phyloP scores from a whole-genome alignment of 2,113 vertebrate genomes.

The Chloropsis hardwickii region DNA sequence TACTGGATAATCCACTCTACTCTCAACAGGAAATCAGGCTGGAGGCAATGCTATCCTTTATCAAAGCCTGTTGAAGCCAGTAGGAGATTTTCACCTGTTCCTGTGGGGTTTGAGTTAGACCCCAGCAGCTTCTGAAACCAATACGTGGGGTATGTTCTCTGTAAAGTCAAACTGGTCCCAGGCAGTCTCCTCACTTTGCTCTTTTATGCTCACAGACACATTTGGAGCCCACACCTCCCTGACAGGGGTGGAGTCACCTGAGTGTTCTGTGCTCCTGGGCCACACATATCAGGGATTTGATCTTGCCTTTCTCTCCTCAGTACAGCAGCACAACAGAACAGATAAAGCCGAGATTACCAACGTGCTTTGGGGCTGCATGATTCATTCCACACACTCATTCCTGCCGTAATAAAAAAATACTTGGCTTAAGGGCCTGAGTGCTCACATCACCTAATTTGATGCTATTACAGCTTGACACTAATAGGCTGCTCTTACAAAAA shows the following conservation, averaged over 20 bases:
- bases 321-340: neutral
- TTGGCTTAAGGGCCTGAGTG: neutral
- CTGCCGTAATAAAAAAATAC: neutral
- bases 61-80: neutral
- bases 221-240: neutral
- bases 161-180: neutral
- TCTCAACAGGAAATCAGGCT: neutral
- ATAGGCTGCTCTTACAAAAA: neutral
- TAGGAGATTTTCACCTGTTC: neutral
- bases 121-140: neutral
- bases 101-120: neutral
- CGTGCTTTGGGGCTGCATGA: neutral
- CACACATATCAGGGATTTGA: neutral
- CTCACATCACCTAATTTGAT: neutral
- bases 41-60: neutral
- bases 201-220: neutral
- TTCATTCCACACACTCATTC: neutral
- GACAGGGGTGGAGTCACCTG: neutral
- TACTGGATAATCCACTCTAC: neutral
- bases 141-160: neutral
- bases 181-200: neutral
- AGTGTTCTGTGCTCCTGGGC: neutral
- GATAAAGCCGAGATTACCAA: neutral
- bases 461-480: conserved; percentile 1
- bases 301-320: neutral